These are phyloP conservation scores for Cetoscarus ocellatus DNA, from an alignment of 2,797 vertebrate species.

Conservation along the genomic window DNA sequence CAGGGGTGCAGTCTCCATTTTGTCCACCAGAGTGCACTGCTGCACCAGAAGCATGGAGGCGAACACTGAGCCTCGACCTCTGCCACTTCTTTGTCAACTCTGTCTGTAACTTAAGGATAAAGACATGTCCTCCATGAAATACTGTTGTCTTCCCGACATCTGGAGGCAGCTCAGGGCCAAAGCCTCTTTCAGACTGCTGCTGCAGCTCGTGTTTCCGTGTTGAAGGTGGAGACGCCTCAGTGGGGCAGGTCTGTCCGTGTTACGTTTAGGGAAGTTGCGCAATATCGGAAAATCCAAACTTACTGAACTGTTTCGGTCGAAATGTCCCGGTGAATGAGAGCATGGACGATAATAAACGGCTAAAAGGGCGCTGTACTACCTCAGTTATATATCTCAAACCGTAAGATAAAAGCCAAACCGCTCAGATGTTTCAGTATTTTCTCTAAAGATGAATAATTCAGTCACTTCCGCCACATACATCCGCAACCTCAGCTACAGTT, in stretches of 20 bases:
- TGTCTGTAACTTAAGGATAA: fast-evolving
- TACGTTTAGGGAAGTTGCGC: conserved; percentile 81
- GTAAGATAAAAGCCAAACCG: background rate
- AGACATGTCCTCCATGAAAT: no score
- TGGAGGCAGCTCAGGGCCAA: fast-evolving
- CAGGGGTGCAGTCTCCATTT: background rate
- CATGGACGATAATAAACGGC: background rate
- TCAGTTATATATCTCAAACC: background rate
- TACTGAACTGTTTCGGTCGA: background rate
- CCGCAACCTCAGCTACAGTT: conserved; percentile 83
- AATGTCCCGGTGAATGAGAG: background rate
- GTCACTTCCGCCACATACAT: conserved; percentile 87
- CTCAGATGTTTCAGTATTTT: background rate
- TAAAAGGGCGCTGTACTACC: fast-evolving
- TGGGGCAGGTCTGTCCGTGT: background rate
- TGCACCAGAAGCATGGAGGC: background rate
- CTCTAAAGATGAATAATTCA: conserved; percentile 79
- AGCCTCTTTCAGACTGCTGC: background rate
- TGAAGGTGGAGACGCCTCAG: conserved; percentile 38
- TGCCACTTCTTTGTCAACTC: background rate
- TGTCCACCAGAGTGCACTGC: conserved; percentile 52
- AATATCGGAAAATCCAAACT: conserved; percentile 67
- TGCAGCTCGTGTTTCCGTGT: conserved; percentile 45
- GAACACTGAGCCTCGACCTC: background rate
- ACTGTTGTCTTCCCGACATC: background rate